Evolutionary conservation across 2,888 invertebrate species (phyloP), one percentile per base, ranked within the genome.

Genomic region (Anticlea derivata): DNA sequence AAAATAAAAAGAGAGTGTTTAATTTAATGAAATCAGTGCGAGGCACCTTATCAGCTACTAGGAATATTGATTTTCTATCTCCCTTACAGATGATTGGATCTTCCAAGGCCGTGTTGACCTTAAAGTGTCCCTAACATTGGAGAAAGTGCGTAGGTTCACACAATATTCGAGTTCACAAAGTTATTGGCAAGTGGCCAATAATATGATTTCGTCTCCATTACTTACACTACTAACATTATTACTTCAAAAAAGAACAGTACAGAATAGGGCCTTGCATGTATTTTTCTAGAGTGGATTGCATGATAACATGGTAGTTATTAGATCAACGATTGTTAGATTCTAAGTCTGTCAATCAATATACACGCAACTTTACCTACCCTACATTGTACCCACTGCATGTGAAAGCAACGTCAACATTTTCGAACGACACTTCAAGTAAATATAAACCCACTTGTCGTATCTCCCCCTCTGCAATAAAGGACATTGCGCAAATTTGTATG

Each of bases 171-270:
- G 64, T 66, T 62, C 62, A 60, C 59, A 17, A 63, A 61, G 60
- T 69, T 68, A 71, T 70, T 76, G 76, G 78, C 76, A 67, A 68
- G 55, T 63, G 66, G 75, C 76, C 76, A 56, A 53, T 50, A 30
- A 45, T 38, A 55, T 63, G 60, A 58, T 65, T 69, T 63, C 59
- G 56, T 54, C 59, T 65, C 63, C 57, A 55, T 50, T 55, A 39
- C 39, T 11, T 11, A 29, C 26, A 8, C 12, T 31, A 17, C 23
- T 31, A 12, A 17, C 26, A 20, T n/a, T 31, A 26, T 39, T 20
- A 12, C 39, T 26, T 17, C 23, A 29, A 17, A 23, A 44, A 20
- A 27, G 8, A 30, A 17, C 5, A 30, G 11, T 20, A 7, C 7
- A 0, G 17, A 22, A 30, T 30, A 11, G 10, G 22, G 13, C 30